These are phyloP conservation scores for Mixornis gularis DNA, from an alignment of 2,113 vertebrate species.

Conservation along the genomic window DNA sequence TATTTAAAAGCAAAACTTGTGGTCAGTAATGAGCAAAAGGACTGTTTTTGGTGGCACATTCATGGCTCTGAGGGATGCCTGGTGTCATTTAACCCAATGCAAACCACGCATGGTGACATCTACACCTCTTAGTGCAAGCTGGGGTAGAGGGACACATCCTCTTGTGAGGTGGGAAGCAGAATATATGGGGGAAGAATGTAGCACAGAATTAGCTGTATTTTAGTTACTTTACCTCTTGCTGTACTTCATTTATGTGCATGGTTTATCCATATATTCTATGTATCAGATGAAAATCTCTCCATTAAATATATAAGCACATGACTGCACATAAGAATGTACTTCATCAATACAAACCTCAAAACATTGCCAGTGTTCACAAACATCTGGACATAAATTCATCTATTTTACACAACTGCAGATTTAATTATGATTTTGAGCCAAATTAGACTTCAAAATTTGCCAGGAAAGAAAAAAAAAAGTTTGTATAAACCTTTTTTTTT, in stretches of 20 bases:
- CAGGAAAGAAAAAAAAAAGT: not conserved
- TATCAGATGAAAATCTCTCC: not conserved
- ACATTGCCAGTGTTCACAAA: not conserved
- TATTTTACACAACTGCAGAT: not conserved
- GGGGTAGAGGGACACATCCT: not conserved
- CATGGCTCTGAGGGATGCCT: not conserved
- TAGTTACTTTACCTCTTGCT: not conserved
- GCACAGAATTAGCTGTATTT: not conserved
- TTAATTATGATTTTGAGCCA: not conserved
- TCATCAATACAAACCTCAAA: not conserved
- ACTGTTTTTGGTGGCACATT: not conserved
- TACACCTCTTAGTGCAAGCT: not conserved
- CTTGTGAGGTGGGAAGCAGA: not conserved
- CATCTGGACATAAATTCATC: not conserved
- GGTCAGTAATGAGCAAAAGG: not conserved
- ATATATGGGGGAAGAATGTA: not conserved
- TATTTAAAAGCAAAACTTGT: accelerated
- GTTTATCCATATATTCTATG: not conserved
- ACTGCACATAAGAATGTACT: not conserved
- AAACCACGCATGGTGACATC: not conserved
- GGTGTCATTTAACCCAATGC: not conserved
- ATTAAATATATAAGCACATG: not conserved
- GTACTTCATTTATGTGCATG: not conserved
- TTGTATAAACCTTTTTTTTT: not conserved
- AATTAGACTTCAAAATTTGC: not conserved